Base-by-base conservation (phyloP, 2,888 invertebrate species). In the Eledone cirrhosa region DNA sequence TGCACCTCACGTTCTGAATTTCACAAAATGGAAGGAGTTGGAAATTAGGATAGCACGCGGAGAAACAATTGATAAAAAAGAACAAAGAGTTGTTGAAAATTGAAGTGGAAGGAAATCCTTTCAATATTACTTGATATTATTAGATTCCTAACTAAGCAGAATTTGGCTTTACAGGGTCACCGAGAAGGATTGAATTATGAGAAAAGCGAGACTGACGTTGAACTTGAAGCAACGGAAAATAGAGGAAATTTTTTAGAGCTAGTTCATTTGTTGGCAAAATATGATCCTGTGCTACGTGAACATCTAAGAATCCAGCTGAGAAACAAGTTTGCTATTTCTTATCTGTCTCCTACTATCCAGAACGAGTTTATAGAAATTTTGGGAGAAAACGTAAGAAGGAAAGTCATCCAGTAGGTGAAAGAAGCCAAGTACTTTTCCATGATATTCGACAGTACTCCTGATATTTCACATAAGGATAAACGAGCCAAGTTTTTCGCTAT, bases 161-260 rank as follows among this genome's bases (percentile, higher is more conserved):
- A 53, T 53, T 53, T 53, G 53, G 53, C 53, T 53, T 53, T 53
- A 53, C 53, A 53, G 53, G 53, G 53, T 53, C 53, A 53, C 53
- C 53, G 53, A 53, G 53, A 53, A 53, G 53, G 53, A 53, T 16
- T 53, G 14, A 53, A 53, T 53, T 53, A 53, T 53, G n/a, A n/a
- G n/a, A n/a, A n/a, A n/a, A n/a, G n/a, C n/a, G 53, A 53, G 53
- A 53, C 53, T 53, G 22, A 53, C 53, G 53, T 53, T 53, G 53
- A n/a, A n/a, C n/a, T n/a, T n/a, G n/a, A n/a, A n/a, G n/a, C n/a
- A n/a, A n/a, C n/a, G n/a, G n/a, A n/a, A 53, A 53, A 53, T 53
- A 53, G 53, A 53, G 53, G 53, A 53, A 53, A 53, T 53, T 53
- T 53, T 53, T 53, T 53, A 53, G 53, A 53, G 53, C 22, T 53